Evolutionary conservation across 2,113 vertebrate genomes (phyloP), one percentile per base, ranked within the genome.

Genomic region (Sakesphorus luctuosus): DNA sequence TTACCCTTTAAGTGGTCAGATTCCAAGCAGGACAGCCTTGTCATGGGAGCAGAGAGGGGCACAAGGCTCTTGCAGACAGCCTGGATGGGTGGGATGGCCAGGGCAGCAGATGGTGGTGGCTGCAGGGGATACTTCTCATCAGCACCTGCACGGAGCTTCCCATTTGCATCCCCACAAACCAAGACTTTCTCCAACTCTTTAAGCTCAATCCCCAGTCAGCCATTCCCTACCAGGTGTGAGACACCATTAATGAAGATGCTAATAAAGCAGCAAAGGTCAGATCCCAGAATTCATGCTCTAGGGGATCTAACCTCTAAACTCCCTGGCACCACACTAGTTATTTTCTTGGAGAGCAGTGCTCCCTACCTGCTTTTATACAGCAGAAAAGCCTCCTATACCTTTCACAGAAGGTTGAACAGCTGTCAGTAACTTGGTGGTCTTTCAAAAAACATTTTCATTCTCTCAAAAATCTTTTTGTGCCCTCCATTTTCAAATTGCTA

Each of bases 221-320:
- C 49, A 15, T 61, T 36, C 53, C 49, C 71, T 93, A 67, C 66
- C 77, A 94, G 87, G 47, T 93, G 89, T 53, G 74, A 63, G 59
- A 68, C 38, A 25, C n/a, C 0, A 0, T 17, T 91, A 78, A 61
- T 7, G 17, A 58, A 17, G 38, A 62, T 73, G n/a, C 35, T 65
- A 79, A 56, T 84, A 72, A 49, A 49, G 66, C 52, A 87, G 49
- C 47, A 93, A 94, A 96, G 73, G 81, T 91, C 77, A 91, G 18
- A 53, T 65, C 19, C 33, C 69, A 62, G 33, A 66, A 81, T 44
- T 80, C 33, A 58, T 1, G 31, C 89, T 43, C 66, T 3, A 24
- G 38, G 63, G 75, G 20, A 88, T 63, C 50, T 68, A 59, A 14
- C 16, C 43, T 31, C 50, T 35, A 5, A 80, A 47, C 6, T 44